Base-by-base conservation (phyloP, 2,888 invertebrate species). In the Macrophya annulata region DNA sequence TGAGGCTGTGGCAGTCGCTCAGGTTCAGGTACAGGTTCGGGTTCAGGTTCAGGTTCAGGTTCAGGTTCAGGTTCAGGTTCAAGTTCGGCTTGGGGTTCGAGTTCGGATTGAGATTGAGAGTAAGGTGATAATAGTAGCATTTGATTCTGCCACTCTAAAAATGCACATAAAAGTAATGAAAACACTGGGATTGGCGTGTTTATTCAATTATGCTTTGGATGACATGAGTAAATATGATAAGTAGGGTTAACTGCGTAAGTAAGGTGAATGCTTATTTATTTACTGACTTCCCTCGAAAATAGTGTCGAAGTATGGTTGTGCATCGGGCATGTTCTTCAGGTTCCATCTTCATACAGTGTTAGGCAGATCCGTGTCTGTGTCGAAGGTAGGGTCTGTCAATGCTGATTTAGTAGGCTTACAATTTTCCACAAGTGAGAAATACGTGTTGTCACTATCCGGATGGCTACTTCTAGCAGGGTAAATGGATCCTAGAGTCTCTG, bases 311-410 rank as follows among this genome's bases (percentile, higher is more conserved):
- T 21, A 21, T 59, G 59, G 21, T 59, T 59, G 55, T 55, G 55
- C 55, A 55, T 55, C 55, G 55, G 59, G 59, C 59, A n/a, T 59
- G 59, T 59, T 59, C 6, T 59, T 9, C 37, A 10, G 68, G 37
- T 68, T 68, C 31, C 37, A 68, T 37, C 15, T 31, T 31, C 68
- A 68, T 68, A 25, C 37, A 68, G 68, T 68, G 37, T 68, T 68
- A 37, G 68, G 68, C 17, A 17, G 37, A 68, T 68, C 21, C 37
- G 68, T 68, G 37, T 37, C 15, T 37, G 68, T 37, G 68, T 68
- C 37, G 4, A 68, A 1, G 17, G 68, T 59, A 59, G 59, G 21
- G 59, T 59, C 59, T 59, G 59, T 59, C 59, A 59, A 21, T 59
- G 59, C 59, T 59, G 21, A 0, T 55, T 55, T 4, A n/a, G 55